Base-by-base conservation (phyloP, 2,888 invertebrate species). In the Lasioglossum oenotherae region DNA sequence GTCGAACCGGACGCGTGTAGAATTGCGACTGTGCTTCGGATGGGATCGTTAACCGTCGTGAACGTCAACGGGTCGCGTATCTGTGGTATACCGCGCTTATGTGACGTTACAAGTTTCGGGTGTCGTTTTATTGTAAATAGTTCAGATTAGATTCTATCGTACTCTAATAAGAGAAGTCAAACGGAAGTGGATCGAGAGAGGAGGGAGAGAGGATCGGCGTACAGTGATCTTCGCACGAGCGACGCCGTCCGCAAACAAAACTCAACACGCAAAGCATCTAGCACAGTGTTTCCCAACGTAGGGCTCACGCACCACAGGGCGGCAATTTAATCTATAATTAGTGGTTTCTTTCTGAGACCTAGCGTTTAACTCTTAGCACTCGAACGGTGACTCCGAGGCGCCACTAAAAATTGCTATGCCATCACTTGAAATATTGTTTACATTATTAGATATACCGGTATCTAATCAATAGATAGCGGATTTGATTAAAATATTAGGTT, bases 51-150 rank as follows among this genome's bases (percentile, higher is more conserved):
- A 71, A 49, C 53, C 35, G 4, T 38, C 16, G 44, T 31, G 78
- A 74, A 53, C 64, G 71, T 77, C 46, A n/a, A 19, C 49, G 35
- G 46, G 49, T 67, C 81, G 75, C 81, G 74, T 75, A 74, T 85
- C 74, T 72, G 81, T 75, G 86, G 86, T 85, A 60, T 76, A 78
- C 76, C 76, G 83, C 72, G 90, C 87, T 91, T 91, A 91, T 90
- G 92, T 91, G 91, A 92, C 88, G 87, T 84, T 92, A 92, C 86
- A 87, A 86, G 73, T 84, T 91, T 87, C 87, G 88, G 88, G 89
- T 87, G 86, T 92, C 86, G 82, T 92, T 57, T 88, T 91, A 90
- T 90, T 94, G 94, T 94, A 94, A 92, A 94, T 94, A 94, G 87
- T 92, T 91, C 87, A 88, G 88, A 90, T 90, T 92, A 92, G 88